phyloP scores from a whole-genome alignment of 2,797 vertebrate species.

The Sardinella longiceps region DNA sequence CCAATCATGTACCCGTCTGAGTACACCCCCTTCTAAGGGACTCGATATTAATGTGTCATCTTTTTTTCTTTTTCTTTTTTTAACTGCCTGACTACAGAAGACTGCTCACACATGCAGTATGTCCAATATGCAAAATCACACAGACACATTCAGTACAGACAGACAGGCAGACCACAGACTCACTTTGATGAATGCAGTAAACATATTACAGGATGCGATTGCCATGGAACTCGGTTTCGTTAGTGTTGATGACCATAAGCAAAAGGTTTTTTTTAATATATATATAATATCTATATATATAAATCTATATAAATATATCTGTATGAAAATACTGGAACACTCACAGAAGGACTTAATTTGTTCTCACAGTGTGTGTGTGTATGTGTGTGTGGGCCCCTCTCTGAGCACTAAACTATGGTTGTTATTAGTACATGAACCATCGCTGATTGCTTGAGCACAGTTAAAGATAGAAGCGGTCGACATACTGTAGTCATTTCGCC shows the following conservation, averaged over 20 bases:
- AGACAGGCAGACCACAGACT: not conserved
- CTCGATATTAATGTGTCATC: not conserved
- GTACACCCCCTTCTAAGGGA: conserved; percentile 88
- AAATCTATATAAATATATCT: too few species aligned
- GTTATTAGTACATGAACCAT: not conserved
- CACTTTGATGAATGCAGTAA: conserved; percentile 22
- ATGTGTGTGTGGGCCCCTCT: not conserved
- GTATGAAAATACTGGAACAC: not conserved
- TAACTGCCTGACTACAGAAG: not conserved
- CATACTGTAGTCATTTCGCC: not conserved
- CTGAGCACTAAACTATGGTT: not conserved
- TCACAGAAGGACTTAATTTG: not conserved
- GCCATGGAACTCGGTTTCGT: not conserved
- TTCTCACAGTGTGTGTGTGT: not conserved
- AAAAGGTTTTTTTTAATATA: not conserved
- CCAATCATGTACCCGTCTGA: conserved; percentile 95
- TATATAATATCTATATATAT: too few species aligned
- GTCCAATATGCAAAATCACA: not conserved
- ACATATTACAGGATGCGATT: not conserved
- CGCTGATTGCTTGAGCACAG: not conserved
- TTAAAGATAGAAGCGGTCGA: not conserved
- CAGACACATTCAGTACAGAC: conserved; percentile 40
- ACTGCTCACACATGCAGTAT: not conserved
- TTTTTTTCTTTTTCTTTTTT: too few species aligned
- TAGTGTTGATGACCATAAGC: not conserved